Percentiles rank a stretch among this genome's conserved stretches.
Evolutionary conservation across 2,797 vertebrate genomes (phyloP).

Genomic region (Esox masquinongy): DNA sequence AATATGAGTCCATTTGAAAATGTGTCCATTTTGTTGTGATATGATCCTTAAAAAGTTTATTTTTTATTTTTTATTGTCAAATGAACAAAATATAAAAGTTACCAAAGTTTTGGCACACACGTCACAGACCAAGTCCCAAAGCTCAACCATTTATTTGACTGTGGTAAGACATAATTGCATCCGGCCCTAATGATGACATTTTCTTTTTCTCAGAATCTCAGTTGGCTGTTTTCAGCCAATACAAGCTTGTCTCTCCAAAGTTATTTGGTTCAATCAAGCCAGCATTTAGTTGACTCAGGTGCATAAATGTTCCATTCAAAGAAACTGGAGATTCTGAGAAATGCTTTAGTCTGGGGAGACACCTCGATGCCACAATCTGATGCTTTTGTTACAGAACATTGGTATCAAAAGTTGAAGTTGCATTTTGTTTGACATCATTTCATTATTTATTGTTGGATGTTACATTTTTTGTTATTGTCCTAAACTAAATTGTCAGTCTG

Average conservation of each 20-base stretch:
- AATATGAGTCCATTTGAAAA: constrained; percentile 58
- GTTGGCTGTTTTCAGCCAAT: constrained; percentile 15
- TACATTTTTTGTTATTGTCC: constrained; percentile 27
- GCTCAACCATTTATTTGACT: background rate
- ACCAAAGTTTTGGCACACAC: background rate
- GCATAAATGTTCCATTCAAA: constrained; percentile 50
- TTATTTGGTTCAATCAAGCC: constrained; percentile 45
- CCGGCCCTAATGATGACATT: constrained; percentile 25
- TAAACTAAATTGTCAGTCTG: constrained; percentile 29
- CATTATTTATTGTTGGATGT: constrained; percentile 3
- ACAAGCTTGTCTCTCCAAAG: constrained; percentile 5
- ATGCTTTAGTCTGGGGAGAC: constrained; percentile 21
- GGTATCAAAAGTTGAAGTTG: no score
- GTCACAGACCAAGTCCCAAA: constrained; percentile 12
- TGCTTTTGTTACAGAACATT: constrained; percentile 11
- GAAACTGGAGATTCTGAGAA: constrained; percentile 39
- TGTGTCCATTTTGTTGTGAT: constrained; percentile 47
- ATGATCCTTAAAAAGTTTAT: constrained; percentile 40
- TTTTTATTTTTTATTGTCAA: no score
- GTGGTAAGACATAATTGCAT: constrained; percentile 3
- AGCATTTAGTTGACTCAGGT: constrained; percentile 64
- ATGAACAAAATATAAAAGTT: no score
- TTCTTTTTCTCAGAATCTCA: constrained; percentile 5
- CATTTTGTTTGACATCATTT: background rate
- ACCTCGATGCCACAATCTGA: constrained; percentile 18